A percentile compares a stretch with the other conserved stretches of the same genome.
Evolutionary conservation across 2,888 invertebrate genomes (phyloP).

Genomic region (Ophion slaviceki): DNA sequence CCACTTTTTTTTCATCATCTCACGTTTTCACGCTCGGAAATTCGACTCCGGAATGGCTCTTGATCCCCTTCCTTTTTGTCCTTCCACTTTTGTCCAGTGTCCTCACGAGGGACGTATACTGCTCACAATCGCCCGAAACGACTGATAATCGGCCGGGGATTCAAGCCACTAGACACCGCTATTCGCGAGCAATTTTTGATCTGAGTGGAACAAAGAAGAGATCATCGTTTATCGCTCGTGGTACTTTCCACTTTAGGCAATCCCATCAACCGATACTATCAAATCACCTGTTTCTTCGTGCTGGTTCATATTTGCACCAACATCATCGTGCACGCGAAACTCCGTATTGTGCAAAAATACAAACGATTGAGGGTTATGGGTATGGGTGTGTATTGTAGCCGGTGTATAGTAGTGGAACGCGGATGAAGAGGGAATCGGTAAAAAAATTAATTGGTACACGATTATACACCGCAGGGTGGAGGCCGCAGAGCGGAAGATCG

Average conservation of each 20-base stretch:
- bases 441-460: constrained; percentile 81
- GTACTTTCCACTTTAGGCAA: no score
- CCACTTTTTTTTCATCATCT: constrained; percentile 71
- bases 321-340: neutral
- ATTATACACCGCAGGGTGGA: constrained; percentile 72
- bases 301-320: constrained; percentile 13
- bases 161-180: neutral
- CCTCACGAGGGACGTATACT: neutral
- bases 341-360: neutral
- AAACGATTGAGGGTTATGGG: constrained; percentile 2
- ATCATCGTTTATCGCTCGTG: no score
- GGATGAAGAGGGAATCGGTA: constrained; percentile 57
- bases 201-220: no score
- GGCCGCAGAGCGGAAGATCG: constrained; percentile 54
- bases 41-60: constrained; percentile 52
- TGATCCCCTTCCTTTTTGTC: constrained; percentile 1
- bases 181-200: no score
- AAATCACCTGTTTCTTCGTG: neutral
- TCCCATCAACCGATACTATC: neutral
- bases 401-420: constrained; percentile 15
- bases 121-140: neutral
- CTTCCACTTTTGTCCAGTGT: neutral
- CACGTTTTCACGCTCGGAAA: constrained; percentile 74
- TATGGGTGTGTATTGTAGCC: neutral
- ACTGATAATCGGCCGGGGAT: neutral